A percentile compares a stretch with the other conserved stretches of the same genome.
Evolutionary conservation across 2,797 vertebrate genomes (phyloP).

Genomic region (Darevskia mixta): DNA sequence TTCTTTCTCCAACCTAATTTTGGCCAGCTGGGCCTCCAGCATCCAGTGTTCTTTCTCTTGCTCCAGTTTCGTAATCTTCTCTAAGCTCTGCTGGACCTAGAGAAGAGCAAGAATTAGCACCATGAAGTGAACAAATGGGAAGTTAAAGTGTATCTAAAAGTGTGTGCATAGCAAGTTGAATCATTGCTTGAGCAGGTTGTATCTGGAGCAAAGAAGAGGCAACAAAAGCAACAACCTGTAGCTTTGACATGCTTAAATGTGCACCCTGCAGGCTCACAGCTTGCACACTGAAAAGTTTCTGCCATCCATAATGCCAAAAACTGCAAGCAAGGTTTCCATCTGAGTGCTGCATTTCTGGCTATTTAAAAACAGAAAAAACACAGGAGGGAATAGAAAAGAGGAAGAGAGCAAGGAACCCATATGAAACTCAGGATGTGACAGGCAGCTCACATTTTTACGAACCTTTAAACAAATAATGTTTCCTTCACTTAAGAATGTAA

Average conservation of each 20-base stretch:
- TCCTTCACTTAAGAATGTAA: slow-evolving; percentile 18
- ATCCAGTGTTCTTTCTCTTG: slow-evolving; percentile 99
- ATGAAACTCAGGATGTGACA: neutral
- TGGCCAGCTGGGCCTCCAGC: slow-evolving; percentile 95
- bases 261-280: neutral
- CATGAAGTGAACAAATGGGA: neutral
- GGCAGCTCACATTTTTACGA: slow-evolving; percentile 2
- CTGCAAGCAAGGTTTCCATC: neutral
- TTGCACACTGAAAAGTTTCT: slow-evolving; percentile 7
- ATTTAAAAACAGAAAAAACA: neutral
- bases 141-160: slow-evolving; percentile 5
- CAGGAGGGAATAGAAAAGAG: neutral
- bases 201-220: neutral
- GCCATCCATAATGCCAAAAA: neutral
- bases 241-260: neutral
- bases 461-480: slow-evolving; percentile 12
- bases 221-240: neutral
- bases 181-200: slow-evolving; percentile 25
- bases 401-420: neutral
- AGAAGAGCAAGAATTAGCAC: slow-evolving; percentile 52
- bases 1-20: slow-evolving; percentile 96
- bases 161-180: neutral
- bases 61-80: slow-evolving; percentile 96
- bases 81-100: slow-evolving; percentile 96
- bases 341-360: neutral